phyloP scores from a whole-genome alignment of 2,888 invertebrate species.

The Nemotelus nigrinus region DNA sequence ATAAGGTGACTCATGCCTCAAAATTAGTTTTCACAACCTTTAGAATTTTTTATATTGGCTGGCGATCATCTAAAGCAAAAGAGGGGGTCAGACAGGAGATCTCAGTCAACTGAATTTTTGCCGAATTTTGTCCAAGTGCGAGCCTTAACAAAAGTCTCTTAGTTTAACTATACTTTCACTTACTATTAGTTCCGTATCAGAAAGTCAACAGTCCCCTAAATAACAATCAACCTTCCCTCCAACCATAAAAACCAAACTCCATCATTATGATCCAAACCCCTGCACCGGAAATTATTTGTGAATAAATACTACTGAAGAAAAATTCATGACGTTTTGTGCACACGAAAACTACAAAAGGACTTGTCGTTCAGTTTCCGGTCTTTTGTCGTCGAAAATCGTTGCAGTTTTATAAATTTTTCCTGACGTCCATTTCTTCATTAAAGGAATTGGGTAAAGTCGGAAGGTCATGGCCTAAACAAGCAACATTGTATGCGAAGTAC shows the following conservation, averaged over 20 bases:
- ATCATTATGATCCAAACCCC: not conserved
- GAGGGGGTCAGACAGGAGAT: too few species aligned
- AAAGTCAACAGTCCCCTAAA: not conserved
- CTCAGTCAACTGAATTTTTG: too few species aligned
- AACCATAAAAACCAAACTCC: not conserved
- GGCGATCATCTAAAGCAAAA: too few species aligned
- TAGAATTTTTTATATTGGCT: too few species aligned
- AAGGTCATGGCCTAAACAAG: too few species aligned
- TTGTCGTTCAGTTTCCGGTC: slow-evolving; percentile 12
- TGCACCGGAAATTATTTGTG: slow-evolving; percentile 44
- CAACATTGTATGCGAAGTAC: too few species aligned
- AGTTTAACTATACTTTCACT: not conserved
- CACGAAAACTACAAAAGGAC: slow-evolving; percentile 9
- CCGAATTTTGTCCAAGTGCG: too few species aligned
- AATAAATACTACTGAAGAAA: slow-evolving; percentile 44
- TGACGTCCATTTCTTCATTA: too few species aligned
- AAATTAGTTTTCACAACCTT: too few species aligned
- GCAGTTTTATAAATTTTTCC: slow-evolving; percentile 44
- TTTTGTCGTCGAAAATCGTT: slow-evolving; percentile 34
- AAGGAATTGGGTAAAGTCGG: too few species aligned
- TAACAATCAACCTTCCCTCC: not conserved
- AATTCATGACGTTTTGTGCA: slow-evolving; percentile 15
- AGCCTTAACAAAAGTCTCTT: too few species aligned
- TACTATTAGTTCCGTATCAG: not conserved
- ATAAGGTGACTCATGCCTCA: too few species aligned